Evolutionary conservation across 2,113 vertebrate genomes (phyloP).

Genomic region (Ovis canadensis): DNA sequence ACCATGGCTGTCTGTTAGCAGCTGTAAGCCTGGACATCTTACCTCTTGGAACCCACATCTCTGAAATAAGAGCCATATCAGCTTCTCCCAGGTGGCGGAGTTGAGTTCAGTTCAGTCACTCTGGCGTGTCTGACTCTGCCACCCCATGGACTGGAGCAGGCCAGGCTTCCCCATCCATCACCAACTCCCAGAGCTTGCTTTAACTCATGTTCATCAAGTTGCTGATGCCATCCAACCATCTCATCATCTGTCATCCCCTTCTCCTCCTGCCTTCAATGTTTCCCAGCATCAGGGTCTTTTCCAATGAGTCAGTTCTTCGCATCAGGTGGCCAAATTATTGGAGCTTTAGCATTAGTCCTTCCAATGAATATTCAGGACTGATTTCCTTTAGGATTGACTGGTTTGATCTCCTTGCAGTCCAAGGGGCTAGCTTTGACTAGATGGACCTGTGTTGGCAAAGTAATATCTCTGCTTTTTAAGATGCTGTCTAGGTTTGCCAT

Average conservation of each 20-base stretch:
- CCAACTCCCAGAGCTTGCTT: background rate
- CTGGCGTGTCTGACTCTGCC: rapidly evolving
- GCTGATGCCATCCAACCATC: background rate
- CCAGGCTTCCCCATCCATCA: background rate
- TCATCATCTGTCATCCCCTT: background rate
- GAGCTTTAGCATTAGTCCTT: background rate
- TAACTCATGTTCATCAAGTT: background rate
- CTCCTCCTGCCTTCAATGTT: background rate
- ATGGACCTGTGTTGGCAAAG: background rate
- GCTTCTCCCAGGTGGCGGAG: background rate
- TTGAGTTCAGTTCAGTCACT: background rate
- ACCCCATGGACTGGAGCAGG: background rate
- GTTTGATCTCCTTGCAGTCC: background rate
- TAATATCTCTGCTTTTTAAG: background rate
- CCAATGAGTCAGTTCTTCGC: background rate
- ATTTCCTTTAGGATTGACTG: background rate
- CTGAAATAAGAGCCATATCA: background rate
- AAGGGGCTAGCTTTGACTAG: background rate
- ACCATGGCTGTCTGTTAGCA: background rate
- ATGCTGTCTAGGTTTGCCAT: background rate
- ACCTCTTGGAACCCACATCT: background rate
- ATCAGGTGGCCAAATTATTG: background rate
- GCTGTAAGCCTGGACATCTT: background rate
- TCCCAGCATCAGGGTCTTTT: background rate
- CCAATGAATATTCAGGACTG: background rate